Conservation (phyloP, 2,113 vertebrate species). For the Cryptomyrus ogoouensis region DNA sequence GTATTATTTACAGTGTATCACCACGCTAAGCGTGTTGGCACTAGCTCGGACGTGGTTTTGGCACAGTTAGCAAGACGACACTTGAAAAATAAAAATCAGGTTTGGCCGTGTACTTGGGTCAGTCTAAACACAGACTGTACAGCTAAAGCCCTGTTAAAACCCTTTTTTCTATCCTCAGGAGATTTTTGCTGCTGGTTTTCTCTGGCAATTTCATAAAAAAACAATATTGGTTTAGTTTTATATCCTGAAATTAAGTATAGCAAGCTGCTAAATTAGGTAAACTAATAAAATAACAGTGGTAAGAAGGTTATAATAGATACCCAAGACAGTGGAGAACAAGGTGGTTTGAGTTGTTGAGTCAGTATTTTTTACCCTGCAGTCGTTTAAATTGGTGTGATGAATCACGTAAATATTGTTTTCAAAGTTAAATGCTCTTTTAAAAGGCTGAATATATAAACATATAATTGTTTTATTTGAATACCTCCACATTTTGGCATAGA, state of each 20-base stretch:
- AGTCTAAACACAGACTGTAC: constrained; percentile 7
- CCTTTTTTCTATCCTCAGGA: not conserved
- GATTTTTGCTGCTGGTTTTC: not conserved
- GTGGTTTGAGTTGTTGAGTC: not conserved
- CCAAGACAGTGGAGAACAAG: not conserved
- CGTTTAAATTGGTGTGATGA: not conserved
- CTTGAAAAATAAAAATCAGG: not conserved
- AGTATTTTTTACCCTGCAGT: not conserved
- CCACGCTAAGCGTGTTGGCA: not conserved
- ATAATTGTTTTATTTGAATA: not conserved
- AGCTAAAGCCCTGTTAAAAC: not conserved
- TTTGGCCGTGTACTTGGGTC: not conserved
- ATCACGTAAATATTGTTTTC: not conserved
- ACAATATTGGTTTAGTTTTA: not conserved
- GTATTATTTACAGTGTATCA: not conserved
- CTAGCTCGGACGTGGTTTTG: not conserved
- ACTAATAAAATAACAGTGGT: not conserved
- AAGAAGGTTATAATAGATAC: not conserved
- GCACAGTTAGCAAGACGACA: not conserved
- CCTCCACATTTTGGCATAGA: not conserved
- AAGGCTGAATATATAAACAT: not conserved
- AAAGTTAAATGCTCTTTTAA: not conserved
- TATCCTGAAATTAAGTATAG: not conserved
- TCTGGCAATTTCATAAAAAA: not conserved
- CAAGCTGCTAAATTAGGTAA: not conserved